Evolutionary conservation across 2,113 vertebrate genomes (phyloP).

Genomic region (Pseudorhombus dupliciocellatus): DNA sequence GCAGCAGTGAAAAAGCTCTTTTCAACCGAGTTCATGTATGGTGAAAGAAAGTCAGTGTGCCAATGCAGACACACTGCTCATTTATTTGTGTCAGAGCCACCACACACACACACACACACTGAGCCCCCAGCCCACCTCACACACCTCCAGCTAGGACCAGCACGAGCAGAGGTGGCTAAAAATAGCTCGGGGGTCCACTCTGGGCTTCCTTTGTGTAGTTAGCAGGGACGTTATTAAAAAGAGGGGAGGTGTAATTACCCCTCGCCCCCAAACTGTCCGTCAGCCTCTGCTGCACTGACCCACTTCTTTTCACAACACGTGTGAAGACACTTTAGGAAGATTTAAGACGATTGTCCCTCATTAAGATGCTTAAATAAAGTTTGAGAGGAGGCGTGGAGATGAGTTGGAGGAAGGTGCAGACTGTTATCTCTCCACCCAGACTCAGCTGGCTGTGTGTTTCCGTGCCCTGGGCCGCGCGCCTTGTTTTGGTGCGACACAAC

Average conservation of each 20-base stretch:
- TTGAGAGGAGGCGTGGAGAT: too few species aligned
- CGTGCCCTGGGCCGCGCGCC: conserved; percentile 5
- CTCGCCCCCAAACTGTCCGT: conserved; percentile 8
- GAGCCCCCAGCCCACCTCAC: conserved; percentile 31
- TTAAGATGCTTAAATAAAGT: too few species aligned
- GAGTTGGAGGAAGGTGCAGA: too few species aligned
- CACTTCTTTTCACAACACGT: conserved; percentile 1
- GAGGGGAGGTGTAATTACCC: conserved; percentile 36
- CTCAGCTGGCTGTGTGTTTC: not conserved
- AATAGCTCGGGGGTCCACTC: conserved; percentile 60
- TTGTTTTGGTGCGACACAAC: conserved; percentile 57
- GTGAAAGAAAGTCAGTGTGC: conserved; percentile 80
- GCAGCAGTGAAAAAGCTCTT: conserved; percentile 60
- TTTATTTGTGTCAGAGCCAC: conserved; percentile 69
- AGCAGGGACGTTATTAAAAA: conserved; percentile 59
- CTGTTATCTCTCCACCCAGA: not conserved
- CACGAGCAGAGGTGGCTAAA: conserved; percentile 55
- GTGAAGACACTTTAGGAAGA: not conserved
- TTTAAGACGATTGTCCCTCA: too few species aligned
- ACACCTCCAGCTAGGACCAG: conserved; percentile 48
- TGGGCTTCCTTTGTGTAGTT: conserved; percentile 70
- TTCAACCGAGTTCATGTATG: conserved; percentile 72
- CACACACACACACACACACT: conserved; percentile 24
- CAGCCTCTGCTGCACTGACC: conserved; percentile 11
- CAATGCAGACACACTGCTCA: conserved; percentile 65